Base-by-base conservation (phyloP, 2,888 invertebrate species). In the Halocaridina rubra region DNA sequence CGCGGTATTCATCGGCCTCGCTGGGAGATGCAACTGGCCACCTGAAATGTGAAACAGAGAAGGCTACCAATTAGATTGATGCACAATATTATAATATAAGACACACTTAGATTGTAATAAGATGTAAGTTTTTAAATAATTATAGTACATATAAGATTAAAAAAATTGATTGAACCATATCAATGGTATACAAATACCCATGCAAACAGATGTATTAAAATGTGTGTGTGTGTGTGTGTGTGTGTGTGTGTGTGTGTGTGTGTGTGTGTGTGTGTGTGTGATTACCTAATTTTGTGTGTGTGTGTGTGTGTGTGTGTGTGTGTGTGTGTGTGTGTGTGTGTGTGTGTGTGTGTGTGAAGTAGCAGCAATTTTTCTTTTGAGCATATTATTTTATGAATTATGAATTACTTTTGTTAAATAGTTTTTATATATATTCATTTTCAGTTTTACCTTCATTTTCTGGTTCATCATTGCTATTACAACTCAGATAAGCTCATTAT, bases 1-100 rank as follows among this genome's bases (percentile, higher is more conserved):
- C 69, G 8, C 69, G 53, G 81, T 81, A 81, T 59, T 81, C 76
- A 2, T 81, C 81, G 3, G 32, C 64, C 0, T 24, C 24, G 46
- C 29, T 71, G 22, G n/a, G n/a, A 2, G 27, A 27, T 16, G 27
- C 71, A 24, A 27, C 24, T 27, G 27, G 53, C 22, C 75, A 24
- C 30, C 57, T 27, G 5, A 22, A 2, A 24, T 19, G 24, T 1
- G 7, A 5, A 46, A 29, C 16, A 24, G 67, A 4, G 61, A 57
- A 0, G 79, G 32, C 29, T 29, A 33, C 22, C 77, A 64, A 64
- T 3, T 3, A 13, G 32, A 30, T n/a, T 24, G 24, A 64, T 8
- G 57, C 32, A 29, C 10, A 8, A 19, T n/a, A n/a, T n/a, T n/a
- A n/a, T n/a, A n/a, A n/a, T n/a, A n/a, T n/a, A n/a, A n/a, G n/a